Conservation (phyloP, 53 echinoderm and acorn worm species). For the Holothuria leucospilota region DNA sequence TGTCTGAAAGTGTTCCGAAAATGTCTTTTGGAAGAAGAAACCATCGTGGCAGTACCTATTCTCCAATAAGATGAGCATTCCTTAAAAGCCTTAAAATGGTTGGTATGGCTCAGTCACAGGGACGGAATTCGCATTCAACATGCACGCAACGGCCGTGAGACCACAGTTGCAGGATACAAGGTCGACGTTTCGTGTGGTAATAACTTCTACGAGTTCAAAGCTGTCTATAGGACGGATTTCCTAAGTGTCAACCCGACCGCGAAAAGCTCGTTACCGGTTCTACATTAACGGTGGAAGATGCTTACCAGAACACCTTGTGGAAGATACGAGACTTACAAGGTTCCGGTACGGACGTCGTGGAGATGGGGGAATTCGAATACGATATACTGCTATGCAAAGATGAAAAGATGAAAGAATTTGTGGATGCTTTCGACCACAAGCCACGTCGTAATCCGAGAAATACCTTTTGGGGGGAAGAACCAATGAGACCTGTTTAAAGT, state of each 20-base stretch:
- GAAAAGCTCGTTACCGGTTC: background rate
- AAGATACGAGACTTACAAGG: background rate
- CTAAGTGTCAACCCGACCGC: constrained; percentile 5
- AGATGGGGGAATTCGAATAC: constrained; percentile 59
- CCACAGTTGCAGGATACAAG: background rate
- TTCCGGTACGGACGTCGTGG: background rate
- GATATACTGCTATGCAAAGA: constrained; percentile 19
- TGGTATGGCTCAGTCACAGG: too few species aligned
- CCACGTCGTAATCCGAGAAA: constrained; percentile 55
- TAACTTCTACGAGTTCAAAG: constrained; percentile 49
- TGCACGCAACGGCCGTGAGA: constrained; percentile 55
- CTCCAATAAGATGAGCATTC: constrained; percentile 10
- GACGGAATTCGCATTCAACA: constrained; percentile 40
- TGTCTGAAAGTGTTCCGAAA: constrained; percentile 66
- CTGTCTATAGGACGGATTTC: constrained; percentile 56
- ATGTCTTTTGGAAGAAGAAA: constrained; percentile 44
- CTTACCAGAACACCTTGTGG: background rate
- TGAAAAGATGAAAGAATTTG: too few species aligned
- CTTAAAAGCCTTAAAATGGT: too few species aligned
- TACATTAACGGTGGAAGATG: background rate
- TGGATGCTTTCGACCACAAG: background rate
- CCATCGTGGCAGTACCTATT: constrained; percentile 14
- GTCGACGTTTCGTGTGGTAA: constrained; percentile 24
- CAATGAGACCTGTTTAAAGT: constrained; percentile 33
- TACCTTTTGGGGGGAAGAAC: constrained; percentile 58